Evolutionary conservation across 2,797 vertebrate genomes (phyloP).

Genomic region (Sebastes itinus): DNA sequence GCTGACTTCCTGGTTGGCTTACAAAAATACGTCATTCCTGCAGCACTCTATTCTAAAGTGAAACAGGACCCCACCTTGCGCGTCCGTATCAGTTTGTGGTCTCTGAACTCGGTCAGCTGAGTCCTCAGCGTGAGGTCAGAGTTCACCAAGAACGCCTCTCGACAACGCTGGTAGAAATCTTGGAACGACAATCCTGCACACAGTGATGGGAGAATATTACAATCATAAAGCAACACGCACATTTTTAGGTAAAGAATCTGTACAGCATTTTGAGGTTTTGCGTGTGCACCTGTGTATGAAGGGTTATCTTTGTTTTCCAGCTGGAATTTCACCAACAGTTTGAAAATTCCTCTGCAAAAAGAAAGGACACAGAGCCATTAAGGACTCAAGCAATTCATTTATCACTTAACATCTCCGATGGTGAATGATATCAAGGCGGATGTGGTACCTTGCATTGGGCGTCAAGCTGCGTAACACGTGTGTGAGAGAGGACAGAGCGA

Average conservation of each 20-base stretch:
- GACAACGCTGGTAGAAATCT: constrained; percentile 97
- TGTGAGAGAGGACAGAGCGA: constrained; percentile 93
- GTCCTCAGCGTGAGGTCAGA: constrained; percentile 96
- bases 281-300: constrained; percentile 86
- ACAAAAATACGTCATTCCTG: no score
- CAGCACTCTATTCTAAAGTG: not conserved
- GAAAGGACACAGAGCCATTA: not conserved
- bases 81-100: constrained; percentile 95
- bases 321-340: constrained; percentile 91
- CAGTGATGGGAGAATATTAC: not conserved
- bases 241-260: not conserved
- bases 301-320: constrained; percentile 94
- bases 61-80: constrained; percentile 84
- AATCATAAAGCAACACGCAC: accelerated
- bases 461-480: constrained; percentile 95
- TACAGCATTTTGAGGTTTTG: not conserved
- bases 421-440: not conserved
- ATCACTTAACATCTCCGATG: not conserved
- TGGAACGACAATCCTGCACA: constrained; percentile 94
- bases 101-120: constrained; percentile 96
- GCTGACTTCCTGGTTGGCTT: no score
- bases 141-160: constrained; percentile 96
- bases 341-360: constrained; percentile 92
- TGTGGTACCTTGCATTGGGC: constrained; percentile 90
- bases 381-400: not conserved